Evolutionary conservation across 2,888 invertebrate genomes (phyloP).

Genomic region (Microplitis deprimator): DNA sequence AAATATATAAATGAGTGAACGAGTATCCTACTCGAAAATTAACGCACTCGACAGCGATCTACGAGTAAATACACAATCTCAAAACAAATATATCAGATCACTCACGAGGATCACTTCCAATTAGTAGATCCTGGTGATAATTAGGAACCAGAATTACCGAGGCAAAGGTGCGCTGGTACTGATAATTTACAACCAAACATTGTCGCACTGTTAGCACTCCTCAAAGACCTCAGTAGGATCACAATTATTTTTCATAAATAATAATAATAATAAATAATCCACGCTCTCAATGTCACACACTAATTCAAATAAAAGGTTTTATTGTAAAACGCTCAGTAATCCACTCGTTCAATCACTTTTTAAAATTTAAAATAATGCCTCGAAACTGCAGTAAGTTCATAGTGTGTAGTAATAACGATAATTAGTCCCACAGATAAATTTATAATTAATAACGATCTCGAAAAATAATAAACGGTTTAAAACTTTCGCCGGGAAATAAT

Average conservation of each 20-base stretch:
- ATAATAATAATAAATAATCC: neutral
- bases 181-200: too few species aligned
- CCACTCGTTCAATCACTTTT: too few species aligned
- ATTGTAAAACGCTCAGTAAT: neutral
- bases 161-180: conserved; percentile 6
- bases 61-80: too few species aligned
- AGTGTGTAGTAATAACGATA: neutral
- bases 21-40: too few species aligned
- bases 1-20: too few species aligned
- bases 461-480: neutral
- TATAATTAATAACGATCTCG: neutral
- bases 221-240: too few species aligned
- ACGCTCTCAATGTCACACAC: conserved; percentile 23
- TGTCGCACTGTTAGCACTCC: too few species aligned
- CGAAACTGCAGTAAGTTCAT: too few species aligned
- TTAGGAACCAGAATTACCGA: conserved; percentile 32
- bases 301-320: neutral
- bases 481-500: conserved; percentile 15
- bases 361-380: too few species aligned
- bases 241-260: too few species aligned
- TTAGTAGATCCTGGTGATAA: conserved; percentile 26
- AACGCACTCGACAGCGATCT: too few species aligned
- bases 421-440: too few species aligned
- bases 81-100: conserved; percentile 7
- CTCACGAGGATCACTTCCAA: conserved; percentile 33